phyloP scores from a whole-genome alignment of 2,888 invertebrate genomes.

The Monoplex corrugatus region DNA sequence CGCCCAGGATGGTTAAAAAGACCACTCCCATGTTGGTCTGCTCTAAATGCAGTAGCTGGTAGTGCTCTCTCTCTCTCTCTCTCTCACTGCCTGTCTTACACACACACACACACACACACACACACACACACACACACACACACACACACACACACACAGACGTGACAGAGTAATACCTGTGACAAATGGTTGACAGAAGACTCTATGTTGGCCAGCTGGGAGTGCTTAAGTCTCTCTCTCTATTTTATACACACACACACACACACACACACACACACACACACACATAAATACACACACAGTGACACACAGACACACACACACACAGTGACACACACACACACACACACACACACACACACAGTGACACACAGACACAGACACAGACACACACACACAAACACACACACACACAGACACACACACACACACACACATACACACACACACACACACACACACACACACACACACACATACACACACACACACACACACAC shows the following conservation, averaged over 20 bases:
- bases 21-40: too few species aligned
- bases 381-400: background rate
- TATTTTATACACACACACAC: background rate
- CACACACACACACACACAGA: background rate
- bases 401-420: background rate
- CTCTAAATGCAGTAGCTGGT: too few species aligned
- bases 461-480: background rate
- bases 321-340: background rate
- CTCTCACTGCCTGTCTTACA: too few species aligned
- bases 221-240: slow-evolving; percentile 86
- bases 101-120: background rate
- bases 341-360: background rate
- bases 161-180: slow-evolving; percentile 83
- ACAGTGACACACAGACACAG: background rate
- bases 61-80: too few species aligned
- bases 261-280: background rate
- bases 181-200: slow-evolving; percentile 99
- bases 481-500: too few species aligned
- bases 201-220: slow-evolving; percentile 97
- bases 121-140: background rate
- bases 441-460: background rate
- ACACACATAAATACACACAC: background rate
- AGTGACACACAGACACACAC: background rate
- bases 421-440: background rate
- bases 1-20: too few species aligned